Base-by-base conservation (phyloP, 2,888 invertebrate species). In the Chouioia cunea region DNA sequence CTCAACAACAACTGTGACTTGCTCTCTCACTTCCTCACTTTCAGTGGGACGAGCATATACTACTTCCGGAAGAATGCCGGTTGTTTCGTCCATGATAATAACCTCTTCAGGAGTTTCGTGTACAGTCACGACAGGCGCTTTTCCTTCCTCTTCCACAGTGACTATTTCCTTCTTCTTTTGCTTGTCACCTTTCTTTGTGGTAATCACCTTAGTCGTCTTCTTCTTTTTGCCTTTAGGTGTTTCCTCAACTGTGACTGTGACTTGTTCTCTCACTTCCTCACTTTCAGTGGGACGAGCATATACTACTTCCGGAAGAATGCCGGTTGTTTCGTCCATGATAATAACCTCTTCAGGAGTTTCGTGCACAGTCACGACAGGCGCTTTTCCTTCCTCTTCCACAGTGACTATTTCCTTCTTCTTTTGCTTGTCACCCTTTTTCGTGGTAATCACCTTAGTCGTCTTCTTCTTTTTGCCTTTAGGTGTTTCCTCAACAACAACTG, bases 371-470 rank as follows among this genome's bases (percentile, higher is more conserved):
- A 85, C 80, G 78, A 87, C 77, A 75, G 88, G 81, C 82, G 86
- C 77, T 77, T 84, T 86, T 52, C 87, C 86, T 73, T 87, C 86
- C 76, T 87, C 87, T 76, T 87, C 86, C 47, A 86, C 83, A 27
- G 86, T 86, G 1, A 83, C 74, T 44, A 87, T 75, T 65, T 82
- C 79, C 6, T 75, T 79, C 2, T 78, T 73, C 3, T 77, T 74
- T 74, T 76, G 52, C 74, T 77, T 75, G 6, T 27, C 27, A 6
- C 27, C 27, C 27, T 27, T 27, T 27, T 27, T 27, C 4, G 27
- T 27, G 4, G n/a, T 53, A 80, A 18, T 84, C 85, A 65, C 85
- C 78, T n/a, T 78, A 84, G 72, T 83, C 86, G 64, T 82, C 86
- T 8, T 84, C 80, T 15, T 79, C 83, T 75, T 84, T 83, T n/a